phyloP scores from a whole-genome alignment of 1,140 invertebrate genomes.

The Globodera rostochiensis region DNA sequence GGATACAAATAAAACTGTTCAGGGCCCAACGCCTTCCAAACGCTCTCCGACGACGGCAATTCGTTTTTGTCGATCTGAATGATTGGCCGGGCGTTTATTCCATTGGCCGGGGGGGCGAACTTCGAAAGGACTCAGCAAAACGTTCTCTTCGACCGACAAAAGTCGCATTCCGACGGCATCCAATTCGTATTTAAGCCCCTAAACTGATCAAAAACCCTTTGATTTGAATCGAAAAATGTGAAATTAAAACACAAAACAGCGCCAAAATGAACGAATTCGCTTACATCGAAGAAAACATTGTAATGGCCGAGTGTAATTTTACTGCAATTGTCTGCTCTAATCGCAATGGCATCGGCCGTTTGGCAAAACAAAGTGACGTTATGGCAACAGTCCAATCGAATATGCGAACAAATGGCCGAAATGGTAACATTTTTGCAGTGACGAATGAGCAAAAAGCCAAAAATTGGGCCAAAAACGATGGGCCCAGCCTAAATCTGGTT shows the following conservation, averaged over 20 bases:
- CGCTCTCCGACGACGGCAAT: no score
- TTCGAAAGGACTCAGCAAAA: no score
- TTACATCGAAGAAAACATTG: background rate
- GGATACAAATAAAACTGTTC: no score
- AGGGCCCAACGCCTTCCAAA: no score
- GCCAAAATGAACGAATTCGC: no score
- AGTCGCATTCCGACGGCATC: background rate
- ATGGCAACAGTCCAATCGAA: background rate
- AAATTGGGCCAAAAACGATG: background rate
- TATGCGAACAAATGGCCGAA: background rate
- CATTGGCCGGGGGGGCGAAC: no score
- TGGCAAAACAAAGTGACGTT: constrained; percentile 2
- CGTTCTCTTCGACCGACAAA: background rate
- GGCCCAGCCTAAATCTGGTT: background rate
- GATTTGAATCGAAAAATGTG: no score
- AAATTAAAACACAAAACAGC: no score
- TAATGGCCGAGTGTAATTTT: background rate
- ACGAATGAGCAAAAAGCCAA: constrained; percentile 3
- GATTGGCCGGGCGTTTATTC: no score
- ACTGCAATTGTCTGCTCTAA: background rate
- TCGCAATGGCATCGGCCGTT: background rate
- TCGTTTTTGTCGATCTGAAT: no score
- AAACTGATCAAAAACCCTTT: no score
- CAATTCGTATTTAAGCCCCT: background rate
- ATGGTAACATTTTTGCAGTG: background rate